Base-by-base conservation (phyloP, 2,113 vertebrate genomes). In the Edolisoma coerulescens region DNA sequence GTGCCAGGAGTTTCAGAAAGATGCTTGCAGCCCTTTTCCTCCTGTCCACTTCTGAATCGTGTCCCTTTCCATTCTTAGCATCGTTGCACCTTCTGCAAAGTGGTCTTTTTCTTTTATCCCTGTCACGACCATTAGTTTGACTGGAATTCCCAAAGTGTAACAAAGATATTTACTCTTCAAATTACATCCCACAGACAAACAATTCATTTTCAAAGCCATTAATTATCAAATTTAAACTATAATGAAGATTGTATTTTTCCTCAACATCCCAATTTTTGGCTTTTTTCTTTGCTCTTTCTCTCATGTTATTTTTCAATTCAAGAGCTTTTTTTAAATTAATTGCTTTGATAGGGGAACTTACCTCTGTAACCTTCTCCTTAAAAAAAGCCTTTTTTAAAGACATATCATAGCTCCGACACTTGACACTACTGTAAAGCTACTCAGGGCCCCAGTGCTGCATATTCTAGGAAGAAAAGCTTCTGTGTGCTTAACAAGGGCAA, bases 141-240 rank as follows among this genome's bases (percentile, higher is more conserved):
- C 97, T 98, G 21, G 94, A 97, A 71, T 98, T 97, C 23, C 97
- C 98, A 98, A 99, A 98, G 98, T 99, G 76, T 17, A 89, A 80
- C 57, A 49, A 89, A 89, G 89, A 3, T 10, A 64, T 39, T 65
- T 24, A 23, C 39, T 65, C 56, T 73, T 41, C 79, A 47, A 90
- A 56, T 9, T 73, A 30, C 16, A 70, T 14, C 35, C 24, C 21
- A 44, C 1, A 32, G 5, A 77, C 12, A 33, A 64, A 24, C 20
- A n/a, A 24, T 7, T 35, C 1, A 8, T 41, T 81, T 84, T n/a
- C 44, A 91, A 61, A 79, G 6, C 13, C 28, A 23, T 13, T 45
- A 50, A 32, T 52, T 24, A 52, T 8, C 35, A 32, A 83, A 56
- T 47, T 26, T 24, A 42, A 21, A 33, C 6, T 8, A 17, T 8